These are phyloP conservation scores for Guaruba guarouba DNA, from an alignment of 2,113 vertebrate species.

Conservation along the genomic window DNA sequence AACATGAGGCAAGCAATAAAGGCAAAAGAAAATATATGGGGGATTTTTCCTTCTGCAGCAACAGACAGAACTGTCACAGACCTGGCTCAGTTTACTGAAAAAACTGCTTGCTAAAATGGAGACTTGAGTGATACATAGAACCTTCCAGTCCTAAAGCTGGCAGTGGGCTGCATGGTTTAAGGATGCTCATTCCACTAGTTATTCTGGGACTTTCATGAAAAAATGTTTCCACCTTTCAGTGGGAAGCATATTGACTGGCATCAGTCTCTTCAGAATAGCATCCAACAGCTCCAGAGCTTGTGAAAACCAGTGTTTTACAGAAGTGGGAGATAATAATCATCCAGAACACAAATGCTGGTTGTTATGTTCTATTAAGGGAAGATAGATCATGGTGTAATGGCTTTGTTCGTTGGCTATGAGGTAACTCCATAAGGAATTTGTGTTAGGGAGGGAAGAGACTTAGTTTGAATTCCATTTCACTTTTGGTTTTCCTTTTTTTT, in stretches of 20 bases:
- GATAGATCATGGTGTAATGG: neutral
- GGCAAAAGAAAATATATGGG: neutral
- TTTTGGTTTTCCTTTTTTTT: neutral
- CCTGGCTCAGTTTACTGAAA: neutral
- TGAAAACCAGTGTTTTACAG: neutral
- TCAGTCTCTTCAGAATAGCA: neutral
- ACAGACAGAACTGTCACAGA: neutral
- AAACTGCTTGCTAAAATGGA: neutral
- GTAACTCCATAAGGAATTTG: accelerated
- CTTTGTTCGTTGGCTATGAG: neutral
- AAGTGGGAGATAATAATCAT: neutral
- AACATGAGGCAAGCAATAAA: neutral
- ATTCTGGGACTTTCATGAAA: neutral
- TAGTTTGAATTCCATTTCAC: neutral
- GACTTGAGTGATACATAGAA: neutral
- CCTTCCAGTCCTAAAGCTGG: neutral
- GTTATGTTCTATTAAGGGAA: neutral
- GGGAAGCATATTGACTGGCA: neutral
- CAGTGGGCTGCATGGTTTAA: neutral
- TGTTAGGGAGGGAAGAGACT: neutral
- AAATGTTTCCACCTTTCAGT: neutral
- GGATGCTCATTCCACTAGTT: neutral
- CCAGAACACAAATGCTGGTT: neutral
- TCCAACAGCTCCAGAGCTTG: neutral
- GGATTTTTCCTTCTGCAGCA: neutral